Evolutionary conservation across 1,140 invertebrate genomes (phyloP), one percentile per base, ranked within the genome.

Genomic region (Chironomus tepperi): DNA sequence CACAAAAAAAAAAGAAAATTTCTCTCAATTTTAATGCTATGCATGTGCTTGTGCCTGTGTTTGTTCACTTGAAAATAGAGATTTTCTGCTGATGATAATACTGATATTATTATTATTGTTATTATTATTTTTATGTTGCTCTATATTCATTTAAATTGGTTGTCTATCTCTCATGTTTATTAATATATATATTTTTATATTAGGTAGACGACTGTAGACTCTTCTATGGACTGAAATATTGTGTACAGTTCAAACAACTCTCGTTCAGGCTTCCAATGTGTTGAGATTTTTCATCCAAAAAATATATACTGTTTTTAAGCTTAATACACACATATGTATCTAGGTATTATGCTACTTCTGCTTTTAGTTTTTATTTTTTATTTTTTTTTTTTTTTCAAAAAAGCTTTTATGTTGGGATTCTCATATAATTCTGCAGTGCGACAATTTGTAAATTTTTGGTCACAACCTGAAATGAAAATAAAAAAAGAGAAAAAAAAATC

Each of bases 381-480:
- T n/a, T n/a, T n/a, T n/a, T n/a, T n/a, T n/a, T n/a, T n/a, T n/a
- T 34, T 34, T 34, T 34, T 34, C 24, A 34, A 34, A 34, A 34
- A 34, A 34, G 47, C 47, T 57, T 12, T 57, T 12, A 57, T 57
- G 47, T n/a, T 57, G 47, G 47, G 18, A 70, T 70, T 15, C 65
- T 10, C 18, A 70, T 19, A 70, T 70, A 16, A 70, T 18, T 70
- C 65, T 70, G 65, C 65, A 70, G 15, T 70, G 65, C 65, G 65
- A 70, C 65, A 21, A 70, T 70, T 70, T 70, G 65, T 70, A 70
- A 70, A 57, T 57, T 57, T 70, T 70, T 70, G 65, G 65, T 70
- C 65, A 70, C n/a, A 70, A 70, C 65, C 65, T 70, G 65, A 16
- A 70, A 70, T 70, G 19, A 70, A 19, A n/a, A 70, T 19, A 16